A percentile compares a stretch with the other conserved stretches of the same genome.
Conservation (phyloP, 2,888 invertebrate species). For the Tricholauxania praeusta region DNA sequence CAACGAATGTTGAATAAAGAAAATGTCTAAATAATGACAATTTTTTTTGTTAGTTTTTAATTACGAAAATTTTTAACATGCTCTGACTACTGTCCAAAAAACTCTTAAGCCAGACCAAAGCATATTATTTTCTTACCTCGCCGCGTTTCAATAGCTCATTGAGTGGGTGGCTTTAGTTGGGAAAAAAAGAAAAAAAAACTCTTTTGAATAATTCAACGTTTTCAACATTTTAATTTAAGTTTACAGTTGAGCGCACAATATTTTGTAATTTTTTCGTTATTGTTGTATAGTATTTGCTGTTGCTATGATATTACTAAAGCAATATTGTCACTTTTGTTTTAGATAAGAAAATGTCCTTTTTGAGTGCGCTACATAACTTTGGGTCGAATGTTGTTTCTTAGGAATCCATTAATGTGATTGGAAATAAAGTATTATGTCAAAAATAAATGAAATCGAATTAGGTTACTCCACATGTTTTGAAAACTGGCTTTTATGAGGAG, state of each 20-base stretch:
- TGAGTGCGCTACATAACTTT: too few relatives aligned
- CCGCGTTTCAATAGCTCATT: background rate
- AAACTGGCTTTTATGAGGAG: too few relatives aligned
- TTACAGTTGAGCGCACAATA: constrained; percentile 34
- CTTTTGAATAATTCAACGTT: constrained; percentile 41
- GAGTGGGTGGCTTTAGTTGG: background rate
- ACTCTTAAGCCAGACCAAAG: background rate
- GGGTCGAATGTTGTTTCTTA: too few relatives aligned
- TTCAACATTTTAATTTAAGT: constrained; percentile 42
- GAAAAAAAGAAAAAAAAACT: constrained; percentile 11
- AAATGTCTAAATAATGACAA: constrained; percentile 26
- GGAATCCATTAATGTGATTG: too few relatives aligned
- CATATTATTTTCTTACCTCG: background rate
- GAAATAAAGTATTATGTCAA: too few relatives aligned
- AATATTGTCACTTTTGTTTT: constrained; percentile 40
- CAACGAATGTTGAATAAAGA: constrained; percentile 21
- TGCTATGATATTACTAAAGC: background rate
- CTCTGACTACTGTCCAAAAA: background rate
- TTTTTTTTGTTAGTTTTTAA: constrained; percentile 40
- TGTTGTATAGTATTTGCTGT: background rate
- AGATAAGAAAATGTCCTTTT: constrained; percentile 15
- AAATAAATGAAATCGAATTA: too few relatives aligned
- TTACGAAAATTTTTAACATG: constrained; percentile 35
- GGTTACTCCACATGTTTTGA: too few relatives aligned
- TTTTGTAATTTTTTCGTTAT: background rate